Conservation (phyloP, 2,888 invertebrate species). For the Coecobrya sp. region DNA sequence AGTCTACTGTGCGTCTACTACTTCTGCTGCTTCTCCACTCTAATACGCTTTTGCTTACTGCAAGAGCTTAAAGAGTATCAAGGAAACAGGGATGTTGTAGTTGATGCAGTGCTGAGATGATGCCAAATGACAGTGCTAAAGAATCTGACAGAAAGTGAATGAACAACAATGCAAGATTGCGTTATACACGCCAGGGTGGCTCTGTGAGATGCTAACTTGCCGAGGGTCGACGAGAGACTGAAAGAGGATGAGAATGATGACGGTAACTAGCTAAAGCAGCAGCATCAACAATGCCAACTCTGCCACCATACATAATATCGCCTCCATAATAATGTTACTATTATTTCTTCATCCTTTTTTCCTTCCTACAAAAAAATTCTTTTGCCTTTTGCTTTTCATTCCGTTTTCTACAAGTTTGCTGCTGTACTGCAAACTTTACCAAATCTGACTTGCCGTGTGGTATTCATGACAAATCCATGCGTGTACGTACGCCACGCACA, state of each 20-base stretch:
- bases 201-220: slow-evolving; percentile 69
- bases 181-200: slow-evolving; percentile 42
- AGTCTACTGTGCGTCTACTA: slow-evolving; percentile 1
- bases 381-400: slow-evolving; percentile 25
- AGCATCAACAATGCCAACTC: slow-evolving; percentile 46
- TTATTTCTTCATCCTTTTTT: slow-evolving; percentile 48
- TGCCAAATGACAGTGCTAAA: slow-evolving; percentile 36
- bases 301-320: not conserved
- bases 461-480: slow-evolving; percentile 37
- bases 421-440: slow-evolving; percentile 41
- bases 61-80: not conserved
- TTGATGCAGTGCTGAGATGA: not conserved
- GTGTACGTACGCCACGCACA: not conserved
- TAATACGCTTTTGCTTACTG: too few species aligned
- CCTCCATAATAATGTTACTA: slow-evolving; percentile 2
- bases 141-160: slow-evolving; percentile 41
- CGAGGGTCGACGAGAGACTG: slow-evolving; percentile 78
- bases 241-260: slow-evolving; percentile 72
- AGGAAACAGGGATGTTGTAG: not conserved
- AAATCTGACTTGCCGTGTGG: slow-evolving; percentile 35
- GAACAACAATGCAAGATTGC: slow-evolving; percentile 20
- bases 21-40: not conserved
- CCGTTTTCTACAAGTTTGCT: slow-evolving; percentile 38
- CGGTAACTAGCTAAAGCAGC: slow-evolving; percentile 45
- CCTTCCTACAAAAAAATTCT: slow-evolving; percentile 42